These are phyloP conservation scores for Metopia argyrocephala DNA, from an alignment of 2,888 invertebrate species.

Conservation along the genomic window DNA sequence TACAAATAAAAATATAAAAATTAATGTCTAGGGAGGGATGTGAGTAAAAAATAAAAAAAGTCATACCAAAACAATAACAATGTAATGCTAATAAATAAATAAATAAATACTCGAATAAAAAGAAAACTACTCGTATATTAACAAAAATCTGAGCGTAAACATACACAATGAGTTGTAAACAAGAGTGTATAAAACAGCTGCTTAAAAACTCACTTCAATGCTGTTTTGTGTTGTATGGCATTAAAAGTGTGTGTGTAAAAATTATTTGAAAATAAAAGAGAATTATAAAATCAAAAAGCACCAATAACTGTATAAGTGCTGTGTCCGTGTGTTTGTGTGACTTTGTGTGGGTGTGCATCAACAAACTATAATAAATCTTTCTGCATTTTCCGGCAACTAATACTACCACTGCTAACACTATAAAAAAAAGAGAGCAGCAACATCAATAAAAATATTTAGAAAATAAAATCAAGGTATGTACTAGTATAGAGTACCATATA, in stretches of 20 bases:
- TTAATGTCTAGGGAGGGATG: too few relatives aligned
- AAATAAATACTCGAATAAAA: background rate
- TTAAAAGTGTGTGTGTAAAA: too few relatives aligned
- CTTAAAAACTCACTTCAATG: background rate
- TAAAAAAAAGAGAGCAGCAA: background rate
- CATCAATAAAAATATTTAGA: too few relatives aligned
- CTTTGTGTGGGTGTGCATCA: too few relatives aligned
- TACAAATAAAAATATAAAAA: too few relatives aligned
- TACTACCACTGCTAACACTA: background rate
- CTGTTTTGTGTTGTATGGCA: too few relatives aligned
- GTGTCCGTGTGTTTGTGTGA: too few relatives aligned
- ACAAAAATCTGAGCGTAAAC: background rate
- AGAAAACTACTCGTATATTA: background rate
- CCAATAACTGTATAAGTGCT: too few relatives aligned
- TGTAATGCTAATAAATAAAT: background rate
- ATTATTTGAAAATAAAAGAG: too few relatives aligned
- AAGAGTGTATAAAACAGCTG: background rate
- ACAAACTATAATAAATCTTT: background rate
- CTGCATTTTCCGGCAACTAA: background rate
- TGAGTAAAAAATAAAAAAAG: too few relatives aligned
- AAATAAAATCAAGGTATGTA: slow-evolving; percentile 52
- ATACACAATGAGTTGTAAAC: background rate
- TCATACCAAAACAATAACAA: too few relatives aligned
- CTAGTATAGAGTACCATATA: background rate
- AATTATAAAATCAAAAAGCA: too few relatives aligned